A percentile compares a stretch with the other conserved stretches of the same genome.
phyloP scores from a whole-genome alignment of 2,113 vertebrate species.

The Chrysochloris asiatica region DNA sequence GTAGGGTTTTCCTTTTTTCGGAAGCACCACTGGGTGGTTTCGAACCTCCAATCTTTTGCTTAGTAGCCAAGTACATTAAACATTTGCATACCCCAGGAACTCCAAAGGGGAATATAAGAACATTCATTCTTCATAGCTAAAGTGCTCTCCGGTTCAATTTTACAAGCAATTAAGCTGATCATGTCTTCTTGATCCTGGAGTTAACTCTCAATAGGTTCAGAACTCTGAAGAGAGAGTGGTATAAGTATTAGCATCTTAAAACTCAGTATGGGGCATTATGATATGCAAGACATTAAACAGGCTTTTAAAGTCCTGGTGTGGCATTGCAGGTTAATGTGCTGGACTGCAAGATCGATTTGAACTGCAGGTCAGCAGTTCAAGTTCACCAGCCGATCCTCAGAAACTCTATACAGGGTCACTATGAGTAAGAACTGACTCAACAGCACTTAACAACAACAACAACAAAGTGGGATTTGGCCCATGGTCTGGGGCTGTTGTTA shows the following conservation, averaged over 20 bases:
- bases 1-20: neutral
- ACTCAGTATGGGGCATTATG: neutral
- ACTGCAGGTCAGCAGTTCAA: too few species aligned
- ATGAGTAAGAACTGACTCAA: too few species aligned
- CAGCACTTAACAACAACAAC: too few species aligned
- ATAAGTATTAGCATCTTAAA: neutral
- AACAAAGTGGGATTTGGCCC: too few species aligned
- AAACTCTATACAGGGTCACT: too few species aligned
- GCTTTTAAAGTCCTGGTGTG: too few species aligned
- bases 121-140: neutral
- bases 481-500: too few species aligned
- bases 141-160: neutral
- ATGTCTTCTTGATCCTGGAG: neutral
- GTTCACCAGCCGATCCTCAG: too few species aligned
- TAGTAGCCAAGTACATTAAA: neutral
- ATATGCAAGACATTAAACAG: neutral
- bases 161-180: neutral
- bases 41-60: neutral
- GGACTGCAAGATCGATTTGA: too few species aligned
- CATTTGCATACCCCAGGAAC: neutral
- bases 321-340: too few species aligned
- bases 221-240: neutral
- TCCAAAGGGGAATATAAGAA: neutral
- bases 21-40: neutral
- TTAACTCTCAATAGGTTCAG: neutral